Base-by-base conservation (phyloP, 2,797 vertebrate species). In the Myotis daubentonii region DNA sequence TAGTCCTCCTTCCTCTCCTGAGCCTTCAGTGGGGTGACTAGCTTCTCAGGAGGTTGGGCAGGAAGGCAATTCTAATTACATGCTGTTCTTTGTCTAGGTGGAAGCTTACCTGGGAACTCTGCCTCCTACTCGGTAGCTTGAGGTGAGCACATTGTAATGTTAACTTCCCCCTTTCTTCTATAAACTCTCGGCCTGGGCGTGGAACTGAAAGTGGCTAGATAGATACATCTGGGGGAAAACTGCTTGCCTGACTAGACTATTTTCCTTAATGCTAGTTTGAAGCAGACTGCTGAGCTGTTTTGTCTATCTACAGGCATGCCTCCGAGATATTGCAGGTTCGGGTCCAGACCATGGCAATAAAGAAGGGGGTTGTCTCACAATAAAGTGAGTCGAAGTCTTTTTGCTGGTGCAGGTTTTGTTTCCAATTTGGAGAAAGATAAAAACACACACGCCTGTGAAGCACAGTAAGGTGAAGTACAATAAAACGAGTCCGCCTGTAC, bases 241-340 rank as follows among this genome's bases (percentile, higher is more conserved):
- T 36, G 36, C 81, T 87, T 89, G n/a, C 25, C 9, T 74, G 51
- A 57, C 8, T 75, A 16, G 36, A n/a, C 23, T 84, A 17, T 84
- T 78, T 84, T 76, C 25, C 36, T 87, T 87, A 60, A 79, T 87
- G 75, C 41, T 94, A 74, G 47, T 82, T 83, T 94, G 82, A 79
- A 78, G n/a, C 9, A 89, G 23, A 66, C 17, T 6, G 15, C 28
- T 62, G 47, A 75, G 41, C 10, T 53, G 13, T 90, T 96, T 91
- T 82, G 86, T 72, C 57, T 41, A 8, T 53, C 47, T 13, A 33
- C 5, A 82, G 60, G 41, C 60, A 33, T 49, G 13, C 55, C 30
- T 47, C 12, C 3, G 41, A 65, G 30, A 33, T n/a, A 66, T 25
- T 82, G 80, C 60, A 44, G 60, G 30, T 49, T 82, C 3, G 0